Base-by-base conservation (phyloP, 2,797 vertebrate genomes). In the Anabacerthia variegaticeps region DNA sequence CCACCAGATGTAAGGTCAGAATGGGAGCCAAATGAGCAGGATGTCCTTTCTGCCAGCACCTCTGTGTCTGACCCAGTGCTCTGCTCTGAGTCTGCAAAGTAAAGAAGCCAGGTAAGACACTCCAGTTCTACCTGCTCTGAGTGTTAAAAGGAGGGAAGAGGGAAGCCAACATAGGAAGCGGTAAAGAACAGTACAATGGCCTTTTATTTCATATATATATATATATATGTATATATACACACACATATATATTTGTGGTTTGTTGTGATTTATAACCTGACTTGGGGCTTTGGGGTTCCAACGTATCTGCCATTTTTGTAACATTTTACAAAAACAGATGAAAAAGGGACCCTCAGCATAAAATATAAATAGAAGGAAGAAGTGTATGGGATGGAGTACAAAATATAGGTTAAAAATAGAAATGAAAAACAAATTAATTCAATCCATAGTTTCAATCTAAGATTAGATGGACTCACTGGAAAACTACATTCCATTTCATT, bases 51-150 rank as follows among this genome's bases (percentile, higher is more conserved):
- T 22, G 99, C 98, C 96, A 99, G 95, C 77, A 98, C 99, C 95
- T 99, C 99, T 4, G 98, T 98, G 97, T 99, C 99, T 13, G 99
- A 99, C 81, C 99, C 98, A 22, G 99, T 99, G 97, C 99, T 99
- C 96, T 99, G 99, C 95, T 99, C 99, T 1, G 99, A 99, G 96
- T 99, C 99, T 99, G 96, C 49, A 97, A 95, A 77, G 81, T 10
- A 96, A 95, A 94, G 28, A 93, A 6, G 13, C 23, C 24, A 63
- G 37, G 58, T 97, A 80, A 97, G 95, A 97, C 39, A 56, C 27
- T 79, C 36, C 23, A 32, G 11, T 34, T 79, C 51, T 51, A 20
- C 32, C 51, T 37, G 4, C 23, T 75, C 7, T 27, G 22, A 55
- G 36, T 12, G 7, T 6, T 14, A 56, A 77, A 58, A 15, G 5